Percentiles rank a stretch among this genome's conserved stretches.
Evolutionary conservation across 2,797 vertebrate genomes (phyloP).

Genomic region (Trematomus bernacchii): DNA sequence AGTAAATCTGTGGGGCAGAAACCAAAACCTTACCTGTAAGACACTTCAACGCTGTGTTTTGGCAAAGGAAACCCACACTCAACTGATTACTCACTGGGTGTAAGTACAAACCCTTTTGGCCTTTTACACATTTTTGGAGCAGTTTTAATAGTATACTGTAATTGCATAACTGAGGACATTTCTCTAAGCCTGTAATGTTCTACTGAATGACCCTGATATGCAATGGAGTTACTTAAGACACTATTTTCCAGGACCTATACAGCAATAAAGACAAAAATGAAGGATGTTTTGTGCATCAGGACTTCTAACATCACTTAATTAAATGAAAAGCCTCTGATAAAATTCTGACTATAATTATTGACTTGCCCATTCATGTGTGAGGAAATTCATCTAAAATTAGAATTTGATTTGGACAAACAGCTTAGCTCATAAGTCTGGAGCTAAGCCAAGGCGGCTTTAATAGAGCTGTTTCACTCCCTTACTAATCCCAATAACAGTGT

Average conservation of each 20-base stretch:
- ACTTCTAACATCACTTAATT: not conserved
- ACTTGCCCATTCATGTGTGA: not conserved
- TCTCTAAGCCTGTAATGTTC: not conserved
- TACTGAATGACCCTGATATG: not conserved
- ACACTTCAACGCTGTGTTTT: not conserved
- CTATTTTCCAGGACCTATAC: not conserved
- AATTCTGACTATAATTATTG: not conserved
- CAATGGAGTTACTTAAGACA: not conserved
- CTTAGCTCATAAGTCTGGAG: not conserved
- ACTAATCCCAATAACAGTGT: conserved; percentile 26
- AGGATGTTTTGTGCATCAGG: not conserved
- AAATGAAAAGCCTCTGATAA: conserved; percentile 3
- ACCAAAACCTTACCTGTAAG: not conserved
- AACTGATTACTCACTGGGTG: not conserved
- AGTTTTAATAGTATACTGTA: not conserved
- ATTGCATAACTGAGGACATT: not conserved
- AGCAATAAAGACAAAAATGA: not conserved
- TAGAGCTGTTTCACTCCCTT: not conserved
- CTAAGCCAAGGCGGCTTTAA: conserved; percentile 25
- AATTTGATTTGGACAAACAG: conserved; percentile 12
- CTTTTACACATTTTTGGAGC: not conserved
- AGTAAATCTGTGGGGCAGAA: not conserved
- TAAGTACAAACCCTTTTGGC: not conserved
- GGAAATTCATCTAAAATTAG: conserved; percentile 10
- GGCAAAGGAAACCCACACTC: too few relatives aligned